phyloP scores from a whole-genome alignment of 2,888 invertebrate genomes.

The Choristoneura rosaceana region DNA sequence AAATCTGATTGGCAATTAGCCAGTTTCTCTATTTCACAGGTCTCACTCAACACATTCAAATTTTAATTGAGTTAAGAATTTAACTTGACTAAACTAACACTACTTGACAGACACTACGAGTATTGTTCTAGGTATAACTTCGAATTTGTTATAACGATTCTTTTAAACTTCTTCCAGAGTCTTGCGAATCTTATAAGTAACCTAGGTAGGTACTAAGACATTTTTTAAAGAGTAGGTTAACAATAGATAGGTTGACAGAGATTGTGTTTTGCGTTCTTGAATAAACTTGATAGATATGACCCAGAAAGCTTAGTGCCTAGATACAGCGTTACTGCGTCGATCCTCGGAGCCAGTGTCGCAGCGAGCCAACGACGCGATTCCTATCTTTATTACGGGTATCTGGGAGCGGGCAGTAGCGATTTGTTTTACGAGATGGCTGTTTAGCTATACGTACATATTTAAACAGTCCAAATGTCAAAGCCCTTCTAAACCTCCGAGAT shows the following conservation, averaged over 20 bases:
- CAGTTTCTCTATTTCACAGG: too few relatives aligned
- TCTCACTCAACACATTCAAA: too few relatives aligned
- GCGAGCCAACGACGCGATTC: conserved; percentile 7
- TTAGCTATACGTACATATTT: conserved; percentile 58
- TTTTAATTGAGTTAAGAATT: too few relatives aligned
- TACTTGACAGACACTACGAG: too few relatives aligned
- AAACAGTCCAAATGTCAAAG: conserved; percentile 75
- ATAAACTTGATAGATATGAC: conserved; percentile 14
- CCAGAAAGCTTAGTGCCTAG: neutral
- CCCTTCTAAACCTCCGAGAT: conserved; percentile 80
- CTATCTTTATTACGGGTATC: conserved; percentile 46
- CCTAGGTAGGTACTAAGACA: too few relatives aligned
- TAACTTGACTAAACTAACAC: too few relatives aligned
- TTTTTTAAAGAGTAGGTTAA: neutral
- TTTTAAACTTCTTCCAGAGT: neutral
- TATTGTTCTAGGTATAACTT: too few relatives aligned
- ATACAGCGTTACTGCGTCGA: conserved; percentile 10
- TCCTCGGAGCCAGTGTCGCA: conserved; percentile 3
- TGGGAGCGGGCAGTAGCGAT: conserved; percentile 57
- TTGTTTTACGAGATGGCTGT: conserved; percentile 51
- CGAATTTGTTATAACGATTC: too few relatives aligned
- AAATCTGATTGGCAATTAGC: too few relatives aligned
- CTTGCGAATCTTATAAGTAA: neutral
- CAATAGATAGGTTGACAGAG: neutral
- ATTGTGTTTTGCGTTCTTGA: neutral